phyloP scores from a whole-genome alignment of 2,888 invertebrate genomes.

The Troides helena region DNA sequence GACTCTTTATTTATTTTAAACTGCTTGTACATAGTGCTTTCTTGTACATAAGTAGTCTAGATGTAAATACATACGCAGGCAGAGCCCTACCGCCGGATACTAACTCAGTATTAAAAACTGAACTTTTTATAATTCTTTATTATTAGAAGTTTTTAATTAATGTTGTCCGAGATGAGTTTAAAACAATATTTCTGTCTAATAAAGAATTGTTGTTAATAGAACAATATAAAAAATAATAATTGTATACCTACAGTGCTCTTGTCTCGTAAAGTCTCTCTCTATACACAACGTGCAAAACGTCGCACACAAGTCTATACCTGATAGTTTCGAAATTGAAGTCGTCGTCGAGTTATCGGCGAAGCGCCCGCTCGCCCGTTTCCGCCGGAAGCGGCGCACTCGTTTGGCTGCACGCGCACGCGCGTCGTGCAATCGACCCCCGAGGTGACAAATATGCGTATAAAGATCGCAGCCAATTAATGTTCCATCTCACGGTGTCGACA shows the following conservation, averaged over 20 bases:
- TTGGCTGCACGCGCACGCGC: slow-evolving; percentile 17
- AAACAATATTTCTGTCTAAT: no score
- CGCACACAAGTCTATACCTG: slow-evolving; percentile 52
- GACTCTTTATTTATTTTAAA: no score
- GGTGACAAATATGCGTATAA: slow-evolving; percentile 25
- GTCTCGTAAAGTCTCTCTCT: no score
- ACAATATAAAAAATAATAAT: no score
- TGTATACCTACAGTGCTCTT: no score
- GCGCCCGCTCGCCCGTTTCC: slow-evolving; percentile 37
- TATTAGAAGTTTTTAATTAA: no score
- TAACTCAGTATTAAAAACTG: not conserved
- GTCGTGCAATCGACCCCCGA: slow-evolving; percentile 9
- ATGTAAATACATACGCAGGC: slow-evolving; percentile 64
- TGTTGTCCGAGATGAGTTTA: no score
- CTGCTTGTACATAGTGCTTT: slow-evolving; percentile 35
- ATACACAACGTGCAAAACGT: no score
- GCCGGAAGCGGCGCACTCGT: not conserved
- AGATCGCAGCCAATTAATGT: not conserved
- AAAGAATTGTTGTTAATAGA: no score
- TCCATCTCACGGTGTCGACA: slow-evolving; percentile 14
- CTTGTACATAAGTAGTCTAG: slow-evolving; percentile 68
- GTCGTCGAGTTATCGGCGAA: slow-evolving; percentile 59
- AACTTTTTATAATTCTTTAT: no score
- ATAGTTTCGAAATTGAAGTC: slow-evolving; percentile 77
- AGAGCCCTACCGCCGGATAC: slow-evolving; percentile 46